These are phyloP conservation scores for Calliopum simillimum DNA, from an alignment of 2,888 invertebrate genomes.

Conservation along the genomic window DNA sequence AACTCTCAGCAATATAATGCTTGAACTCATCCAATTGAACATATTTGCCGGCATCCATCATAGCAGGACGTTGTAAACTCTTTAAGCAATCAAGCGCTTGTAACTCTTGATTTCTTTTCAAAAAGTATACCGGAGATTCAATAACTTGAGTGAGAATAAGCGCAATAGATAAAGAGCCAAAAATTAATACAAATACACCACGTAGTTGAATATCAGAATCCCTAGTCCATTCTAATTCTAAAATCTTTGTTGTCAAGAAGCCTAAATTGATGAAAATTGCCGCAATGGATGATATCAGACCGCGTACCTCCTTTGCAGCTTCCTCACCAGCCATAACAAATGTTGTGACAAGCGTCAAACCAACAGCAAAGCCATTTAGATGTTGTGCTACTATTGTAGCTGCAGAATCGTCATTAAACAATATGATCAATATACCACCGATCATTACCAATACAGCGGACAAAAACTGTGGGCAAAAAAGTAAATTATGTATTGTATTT, in stretches of 20 bases:
- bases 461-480: conserved; percentile 48
- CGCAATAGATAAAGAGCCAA: conserved; percentile 49
- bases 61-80: conserved; percentile 55
- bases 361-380: conserved; percentile 59
- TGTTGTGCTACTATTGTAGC: conserved; percentile 52
- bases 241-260: conserved; percentile 51
- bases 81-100: conserved; percentile 55
- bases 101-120: conserved; percentile 52
- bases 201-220: conserved; percentile 44
- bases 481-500: not conserved
- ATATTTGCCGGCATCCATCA: conserved; percentile 39
- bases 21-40: conserved; percentile 57
- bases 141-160: conserved; percentile 44
- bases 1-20: conserved; percentile 54
- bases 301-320: conserved; percentile 50
- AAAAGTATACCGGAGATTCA: conserved; percentile 58
- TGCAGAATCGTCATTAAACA: conserved; percentile 34
- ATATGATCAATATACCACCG: conserved; percentile 52
- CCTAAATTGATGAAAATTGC: conserved; percentile 49
- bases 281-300: conserved; percentile 48
- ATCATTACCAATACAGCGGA: conserved; percentile 51
- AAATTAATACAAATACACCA: conserved; percentile 50
- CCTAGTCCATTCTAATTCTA: conserved; percentile 3
- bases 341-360: conserved; percentile 54
- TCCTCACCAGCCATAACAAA: conserved; percentile 58